A percentile compares a stretch with the other conserved stretches of the same genome.
Conservation (phyloP, 2,888 invertebrate genomes). For the Ormyrus rosae region DNA sequence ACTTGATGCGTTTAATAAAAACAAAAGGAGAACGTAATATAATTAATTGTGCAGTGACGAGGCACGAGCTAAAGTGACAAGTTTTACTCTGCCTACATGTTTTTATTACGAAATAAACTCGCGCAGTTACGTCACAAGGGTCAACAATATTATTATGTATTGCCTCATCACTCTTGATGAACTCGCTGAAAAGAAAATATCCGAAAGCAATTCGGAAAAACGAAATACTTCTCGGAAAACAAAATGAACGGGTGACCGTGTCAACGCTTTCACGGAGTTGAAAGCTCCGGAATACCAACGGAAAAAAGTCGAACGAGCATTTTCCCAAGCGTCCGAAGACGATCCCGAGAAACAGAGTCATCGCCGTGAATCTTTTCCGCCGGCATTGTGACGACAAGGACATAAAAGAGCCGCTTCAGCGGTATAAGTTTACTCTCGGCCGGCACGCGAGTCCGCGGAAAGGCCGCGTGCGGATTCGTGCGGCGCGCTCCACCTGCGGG, state of each 20-base stretch:
- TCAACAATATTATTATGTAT: no score
- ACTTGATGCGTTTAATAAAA: no score
- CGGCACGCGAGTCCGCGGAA: not conserved
- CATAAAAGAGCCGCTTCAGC: not conserved
- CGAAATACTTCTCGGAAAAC: no score
- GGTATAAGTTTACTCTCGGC: not conserved
- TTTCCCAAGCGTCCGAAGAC: not conserved
- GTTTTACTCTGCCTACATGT: no score
- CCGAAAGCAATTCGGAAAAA: no score
- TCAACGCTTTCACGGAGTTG: not conserved
- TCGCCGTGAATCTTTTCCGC: conserved; percentile 35
- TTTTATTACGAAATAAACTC: no score
- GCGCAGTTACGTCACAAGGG: no score
- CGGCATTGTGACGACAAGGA: conserved; percentile 14
- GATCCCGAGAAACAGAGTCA: not conserved
- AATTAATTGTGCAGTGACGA: no score
- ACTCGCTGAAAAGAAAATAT: no score
- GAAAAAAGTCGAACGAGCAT: not conserved
- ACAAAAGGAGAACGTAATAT: no score
- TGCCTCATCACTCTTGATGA: no score
- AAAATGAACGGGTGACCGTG: not conserved
- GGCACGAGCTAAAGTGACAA: no score
- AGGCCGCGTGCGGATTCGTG: not conserved
- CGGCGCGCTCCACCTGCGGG: not conserved
- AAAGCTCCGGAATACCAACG: not conserved